These are phyloP conservation scores for Simalia tracyae DNA, from an alignment of 2,797 vertebrate species.

Conservation along the genomic window DNA sequence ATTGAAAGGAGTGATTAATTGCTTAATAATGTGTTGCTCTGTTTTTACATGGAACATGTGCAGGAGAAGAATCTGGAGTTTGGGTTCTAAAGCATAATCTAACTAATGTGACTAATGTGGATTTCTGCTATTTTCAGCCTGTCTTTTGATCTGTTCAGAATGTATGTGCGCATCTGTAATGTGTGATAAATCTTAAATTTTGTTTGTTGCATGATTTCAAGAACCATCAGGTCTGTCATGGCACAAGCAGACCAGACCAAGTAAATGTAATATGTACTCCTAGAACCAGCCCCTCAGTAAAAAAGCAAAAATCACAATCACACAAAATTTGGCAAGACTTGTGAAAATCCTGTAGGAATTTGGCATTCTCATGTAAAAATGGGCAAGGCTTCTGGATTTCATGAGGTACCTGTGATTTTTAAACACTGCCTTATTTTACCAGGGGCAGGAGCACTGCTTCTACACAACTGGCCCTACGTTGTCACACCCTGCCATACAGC, in stretches of 20 bases:
- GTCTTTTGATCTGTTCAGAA: conserved; percentile 51
- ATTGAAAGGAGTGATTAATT: conserved; percentile 80
- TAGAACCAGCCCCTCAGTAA: background rate
- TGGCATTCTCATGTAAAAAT: background rate
- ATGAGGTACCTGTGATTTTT: background rate
- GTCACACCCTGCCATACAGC: background rate
- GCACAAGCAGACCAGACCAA: background rate
- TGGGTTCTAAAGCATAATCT: conserved; percentile 61
- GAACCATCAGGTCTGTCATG: background rate
- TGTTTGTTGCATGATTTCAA: conserved; percentile 31
- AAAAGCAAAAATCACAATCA: background rate
- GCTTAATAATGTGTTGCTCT: conserved; percentile 77
- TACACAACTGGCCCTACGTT: background rate
- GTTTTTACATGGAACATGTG: conserved; percentile 53
- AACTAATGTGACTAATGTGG: conserved; percentile 59
- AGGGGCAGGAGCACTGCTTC: background rate
- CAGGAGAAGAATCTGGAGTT: conserved; percentile 65
- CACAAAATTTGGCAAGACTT: rapidly evolving
- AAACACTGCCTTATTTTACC: background rate
- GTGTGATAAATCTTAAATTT: conserved; percentile 45
- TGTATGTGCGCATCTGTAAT: conserved; percentile 44
- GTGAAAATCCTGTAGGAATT: background rate
- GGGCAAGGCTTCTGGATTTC: background rate
- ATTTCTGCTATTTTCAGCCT: conserved; percentile 41
- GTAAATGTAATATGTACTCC: background rate